phyloP scores from a whole-genome alignment of 2,888 invertebrate genomes.

The Drosophila anomalipes region DNA sequence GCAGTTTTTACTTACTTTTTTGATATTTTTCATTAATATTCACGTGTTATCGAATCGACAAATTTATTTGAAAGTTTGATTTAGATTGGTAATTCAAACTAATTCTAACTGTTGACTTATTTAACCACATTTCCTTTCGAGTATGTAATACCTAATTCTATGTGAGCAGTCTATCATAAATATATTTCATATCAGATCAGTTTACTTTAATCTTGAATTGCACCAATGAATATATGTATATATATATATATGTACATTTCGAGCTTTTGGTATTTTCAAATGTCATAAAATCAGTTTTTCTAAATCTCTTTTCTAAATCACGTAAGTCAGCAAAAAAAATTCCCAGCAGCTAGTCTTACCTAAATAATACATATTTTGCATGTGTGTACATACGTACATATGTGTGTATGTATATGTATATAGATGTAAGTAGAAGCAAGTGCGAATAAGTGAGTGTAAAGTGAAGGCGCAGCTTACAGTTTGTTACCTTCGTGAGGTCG shows the following conservation, averaged over 20 bases:
- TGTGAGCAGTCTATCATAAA: neutral
- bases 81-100: neutral
- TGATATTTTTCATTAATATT: neutral
- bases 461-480: constrained; percentile 12
- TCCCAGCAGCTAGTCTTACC: neutral
- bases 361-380: neutral
- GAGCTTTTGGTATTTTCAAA: neutral
- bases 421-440: neutral
- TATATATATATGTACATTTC: neutral
- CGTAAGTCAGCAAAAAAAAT: neutral
- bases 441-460: constrained; percentile 10
- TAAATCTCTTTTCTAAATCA: neutral
- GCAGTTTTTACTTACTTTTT: neutral
- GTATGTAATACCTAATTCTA: neutral
- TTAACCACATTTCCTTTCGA: neutral
- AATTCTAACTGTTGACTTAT: neutral
- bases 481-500: constrained; percentile 30
- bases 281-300: neutral
- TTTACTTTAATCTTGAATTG: neutral
- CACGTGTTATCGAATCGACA: neutral
- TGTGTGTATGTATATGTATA: neutral
- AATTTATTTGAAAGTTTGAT: neutral
- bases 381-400: neutral
- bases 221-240: neutral
- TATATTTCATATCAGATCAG: neutral